phyloP scores from a whole-genome alignment of 30 jellyfish, hydroid and myxozoan species.

The Aurelia aurita region DNA sequence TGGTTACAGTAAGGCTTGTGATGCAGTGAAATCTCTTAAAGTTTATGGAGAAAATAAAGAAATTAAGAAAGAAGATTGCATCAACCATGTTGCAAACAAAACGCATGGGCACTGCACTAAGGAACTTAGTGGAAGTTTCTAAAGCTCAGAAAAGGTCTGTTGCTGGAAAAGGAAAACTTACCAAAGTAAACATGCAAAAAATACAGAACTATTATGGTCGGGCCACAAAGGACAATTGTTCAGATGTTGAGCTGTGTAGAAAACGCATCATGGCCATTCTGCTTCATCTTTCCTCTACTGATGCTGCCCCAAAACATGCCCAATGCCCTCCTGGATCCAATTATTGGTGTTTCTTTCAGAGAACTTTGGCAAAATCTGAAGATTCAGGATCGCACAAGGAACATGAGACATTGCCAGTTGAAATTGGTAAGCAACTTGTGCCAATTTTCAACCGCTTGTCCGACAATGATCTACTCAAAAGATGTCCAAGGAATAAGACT shows the following conservation, averaged over 20 bases:
- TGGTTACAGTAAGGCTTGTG: conserved; percentile 40
- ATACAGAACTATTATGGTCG: conserved; percentile 18
- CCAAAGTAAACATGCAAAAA: conserved; percentile 1
- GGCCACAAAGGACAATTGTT: conserved; percentile 19
- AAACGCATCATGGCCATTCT: too few species aligned
- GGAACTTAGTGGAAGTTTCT: neutral
- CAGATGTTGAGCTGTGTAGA: neutral
- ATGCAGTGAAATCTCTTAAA: neutral
- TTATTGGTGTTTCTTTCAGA: too few species aligned
- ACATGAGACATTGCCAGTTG: too few species aligned
- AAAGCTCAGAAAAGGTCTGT: conserved; percentile 2
- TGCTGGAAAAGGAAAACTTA: conserved; percentile 26
- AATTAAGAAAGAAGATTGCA: conserved; percentile 17
- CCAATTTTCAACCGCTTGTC: too few species aligned
- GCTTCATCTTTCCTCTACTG: too few species aligned
- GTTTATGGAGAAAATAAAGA: neutral
- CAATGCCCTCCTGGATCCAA: too few species aligned
- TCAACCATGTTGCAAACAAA: conserved; percentile 15
- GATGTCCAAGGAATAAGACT: too few species aligned
- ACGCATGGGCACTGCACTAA: conserved; percentile 30
- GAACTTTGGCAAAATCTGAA: too few species aligned
- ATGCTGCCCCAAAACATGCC: too few species aligned
- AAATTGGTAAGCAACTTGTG: too few species aligned
- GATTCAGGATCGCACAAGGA: too few species aligned
- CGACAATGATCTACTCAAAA: too few species aligned